Evolutionary conservation across 2,888 invertebrate species (phyloP).

Genomic region (Gastracanthus pulcherrimus): DNA sequence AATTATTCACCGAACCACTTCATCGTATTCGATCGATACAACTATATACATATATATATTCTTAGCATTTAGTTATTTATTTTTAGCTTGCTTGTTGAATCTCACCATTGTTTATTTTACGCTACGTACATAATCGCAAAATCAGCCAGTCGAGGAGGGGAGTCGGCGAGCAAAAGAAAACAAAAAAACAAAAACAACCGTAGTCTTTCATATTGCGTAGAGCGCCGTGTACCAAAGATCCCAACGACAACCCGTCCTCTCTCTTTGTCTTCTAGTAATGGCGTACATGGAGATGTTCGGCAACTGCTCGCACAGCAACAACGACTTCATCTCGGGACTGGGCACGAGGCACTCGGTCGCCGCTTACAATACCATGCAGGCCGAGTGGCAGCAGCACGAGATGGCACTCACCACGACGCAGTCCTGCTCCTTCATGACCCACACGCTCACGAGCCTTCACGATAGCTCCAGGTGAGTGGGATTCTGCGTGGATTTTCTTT

Average conservation of each 20-base stretch:
- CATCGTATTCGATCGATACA: not conserved
- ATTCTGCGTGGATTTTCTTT: not conserved
- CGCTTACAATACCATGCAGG: constrained; percentile 83
- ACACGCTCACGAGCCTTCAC: constrained; percentile 72
- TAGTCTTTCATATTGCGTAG: not conserved
- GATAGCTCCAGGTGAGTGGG: constrained; percentile 71
- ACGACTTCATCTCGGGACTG: constrained; percentile 87
- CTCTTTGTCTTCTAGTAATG: constrained; percentile 84
- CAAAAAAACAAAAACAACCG: not conserved
- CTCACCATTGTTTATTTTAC: constrained; percentile 1
- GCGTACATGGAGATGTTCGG: constrained; percentile 98
- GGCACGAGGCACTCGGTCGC: constrained; percentile 89
- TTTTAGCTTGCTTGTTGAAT: constrained; percentile 35
- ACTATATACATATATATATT: not conserved
- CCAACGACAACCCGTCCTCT: not conserved
- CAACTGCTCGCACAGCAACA: constrained; percentile 89
- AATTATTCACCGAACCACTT: not conserved
- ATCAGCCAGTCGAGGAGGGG: not conserved
- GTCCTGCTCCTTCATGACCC: constrained; percentile 80
- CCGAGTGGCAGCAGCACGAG: constrained; percentile 79
- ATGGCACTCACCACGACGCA: constrained; percentile 80
- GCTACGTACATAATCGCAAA: not conserved
- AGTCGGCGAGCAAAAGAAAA: not conserved
- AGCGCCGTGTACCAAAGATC: not conserved
- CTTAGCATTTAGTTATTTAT: constrained; percentile 24